Base-by-base conservation (phyloP, 2,113 vertebrate species). In the Pollimyrus isidori region DNA sequence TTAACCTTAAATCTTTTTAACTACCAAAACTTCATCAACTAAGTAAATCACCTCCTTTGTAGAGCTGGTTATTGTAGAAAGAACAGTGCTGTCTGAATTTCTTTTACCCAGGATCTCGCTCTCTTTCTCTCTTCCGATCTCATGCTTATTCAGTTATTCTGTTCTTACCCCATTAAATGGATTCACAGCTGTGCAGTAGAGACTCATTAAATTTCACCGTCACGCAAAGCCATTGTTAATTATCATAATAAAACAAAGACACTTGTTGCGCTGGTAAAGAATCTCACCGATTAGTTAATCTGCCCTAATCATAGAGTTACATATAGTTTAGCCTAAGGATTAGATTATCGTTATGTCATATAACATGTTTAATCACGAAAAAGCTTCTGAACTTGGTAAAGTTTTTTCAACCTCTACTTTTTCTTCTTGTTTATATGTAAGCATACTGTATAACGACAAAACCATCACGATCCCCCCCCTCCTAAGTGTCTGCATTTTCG, bases 181-280 rank as follows among this genome's bases (percentile, higher is more conserved):
- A 90, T 53, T 90, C 89, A 87, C 85, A 90, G 85, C 49, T 87
- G 46, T 90, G 46, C 58, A 56, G 39, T 65, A 42, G 49, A 80
- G 58, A 87, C 46, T 90, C 82, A 89, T 89, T 62, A 84, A 46
- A 49, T 89, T 85, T 62, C 80, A 17, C 76, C 42, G 39, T 45
- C 80, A 48, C 82, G 52, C 39, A 83, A 89, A 89, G 88, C 53
- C 76, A 35, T 82, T 82, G 80, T 85, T 89, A 89, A 89, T 89
- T 62, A 62, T 26, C 52, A 39, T 39, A 50, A 84, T 85, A 85
- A 89, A 89, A 80, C 48, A 42, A 35, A 42, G 88, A 58, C 88
- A 83, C 56, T 58, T 80, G 48, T 23, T 83, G 13, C 23, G 21
- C 73, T 46, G 49, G 88, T 80, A 46, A 88, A 52, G 52, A 48